phyloP scores from a whole-genome alignment of 1,140 invertebrate genomes.

The Drosophila bocqueti region DNA sequence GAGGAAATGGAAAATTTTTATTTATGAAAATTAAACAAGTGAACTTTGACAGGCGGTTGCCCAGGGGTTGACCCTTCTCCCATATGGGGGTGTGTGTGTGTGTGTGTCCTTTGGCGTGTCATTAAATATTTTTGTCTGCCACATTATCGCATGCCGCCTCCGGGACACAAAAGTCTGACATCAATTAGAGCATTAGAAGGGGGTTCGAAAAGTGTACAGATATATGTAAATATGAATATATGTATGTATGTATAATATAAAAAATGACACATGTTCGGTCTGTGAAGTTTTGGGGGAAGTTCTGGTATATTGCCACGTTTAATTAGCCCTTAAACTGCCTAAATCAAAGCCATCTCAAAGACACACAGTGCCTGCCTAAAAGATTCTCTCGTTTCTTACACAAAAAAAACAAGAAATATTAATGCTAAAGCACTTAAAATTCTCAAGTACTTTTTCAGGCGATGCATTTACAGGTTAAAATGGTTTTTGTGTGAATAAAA shows the following conservation, averaged over 20 bases:
- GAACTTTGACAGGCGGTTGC: constrained; percentile 79
- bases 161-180: constrained; percentile 50
- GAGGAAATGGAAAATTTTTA: constrained; percentile 61
- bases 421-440: too few species aligned
- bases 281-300: too few species aligned
- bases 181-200: constrained; percentile 56
- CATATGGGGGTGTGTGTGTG: not conserved
- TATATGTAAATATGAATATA: not conserved
- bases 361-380: not conserved
- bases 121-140: constrained; percentile 75
- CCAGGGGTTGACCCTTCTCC: constrained; percentile 56
- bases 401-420: not conserved
- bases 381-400: not conserved
- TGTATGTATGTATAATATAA: not conserved
- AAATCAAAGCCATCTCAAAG: constrained; percentile 53
- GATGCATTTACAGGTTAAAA: too few species aligned
- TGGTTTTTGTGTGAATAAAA: too few species aligned
- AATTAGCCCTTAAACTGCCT: constrained; percentile 50
- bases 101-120: constrained; percentile 52
- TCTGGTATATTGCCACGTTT: constrained; percentile 21
- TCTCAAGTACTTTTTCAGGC: too few species aligned
- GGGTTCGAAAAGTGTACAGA: not conserved
- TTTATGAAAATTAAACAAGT: constrained; percentile 83
- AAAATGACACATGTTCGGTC: not conserved
- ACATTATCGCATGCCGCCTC: constrained; percentile 68